phyloP scores from a whole-genome alignment of 2,113 vertebrate genomes.

The Pogonocichla stellata region DNA sequence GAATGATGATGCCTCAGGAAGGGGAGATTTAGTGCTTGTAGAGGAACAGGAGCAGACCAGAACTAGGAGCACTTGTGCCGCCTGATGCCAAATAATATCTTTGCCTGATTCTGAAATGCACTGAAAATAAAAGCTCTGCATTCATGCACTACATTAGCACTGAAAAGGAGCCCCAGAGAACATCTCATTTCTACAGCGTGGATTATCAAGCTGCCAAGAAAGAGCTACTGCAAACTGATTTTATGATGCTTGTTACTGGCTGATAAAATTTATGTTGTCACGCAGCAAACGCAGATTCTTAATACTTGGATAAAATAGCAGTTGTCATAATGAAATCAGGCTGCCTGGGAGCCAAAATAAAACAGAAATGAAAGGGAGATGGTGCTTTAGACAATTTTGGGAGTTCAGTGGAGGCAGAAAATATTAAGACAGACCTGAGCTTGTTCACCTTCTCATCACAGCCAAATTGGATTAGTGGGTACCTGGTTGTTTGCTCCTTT shows the following conservation, averaged over 20 bases:
- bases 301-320: background rate
- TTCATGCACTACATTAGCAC: background rate
- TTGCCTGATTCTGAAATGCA: background rate
- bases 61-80: background rate
- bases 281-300: background rate
- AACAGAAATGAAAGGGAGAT: background rate
- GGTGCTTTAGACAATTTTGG: background rate
- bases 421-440: background rate
- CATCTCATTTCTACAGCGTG: background rate
- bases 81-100: background rate
- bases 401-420: background rate
- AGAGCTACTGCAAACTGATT: slow-evolving; percentile 12
- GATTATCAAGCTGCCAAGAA: slow-evolving; percentile 21
- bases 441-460: background rate
- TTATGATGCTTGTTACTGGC: slow-evolving; percentile 22
- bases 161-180: slow-evolving; percentile 16
- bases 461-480: background rate
- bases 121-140: slow-evolving; percentile 21
- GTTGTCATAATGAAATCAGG: slow-evolving; percentile 1
- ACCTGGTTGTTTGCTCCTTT: background rate
- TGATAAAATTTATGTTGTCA: background rate
- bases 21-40: background rate
- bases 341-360: background rate
- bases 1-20: background rate
- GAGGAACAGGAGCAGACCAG: background rate